Evolutionary conservation across 2,113 vertebrate genomes (phyloP).

Genomic region (Gymnocephalus cernua): DNA sequence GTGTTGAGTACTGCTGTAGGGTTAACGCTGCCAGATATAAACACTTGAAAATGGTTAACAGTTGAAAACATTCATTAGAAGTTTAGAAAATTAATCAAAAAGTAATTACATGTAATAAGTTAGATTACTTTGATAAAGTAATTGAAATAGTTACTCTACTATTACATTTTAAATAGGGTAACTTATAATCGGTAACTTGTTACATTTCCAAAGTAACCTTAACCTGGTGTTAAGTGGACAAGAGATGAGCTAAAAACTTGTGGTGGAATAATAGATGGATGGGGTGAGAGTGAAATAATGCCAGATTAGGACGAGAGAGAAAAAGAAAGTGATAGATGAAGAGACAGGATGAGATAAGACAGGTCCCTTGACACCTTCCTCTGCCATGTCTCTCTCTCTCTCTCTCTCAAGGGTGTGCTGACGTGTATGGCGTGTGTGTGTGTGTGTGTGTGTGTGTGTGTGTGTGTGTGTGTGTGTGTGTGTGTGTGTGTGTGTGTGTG

Average conservation of each 20-base stretch:
- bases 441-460: too few species aligned
- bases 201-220: too few species aligned
- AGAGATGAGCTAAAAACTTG: slow-evolving; percentile 32
- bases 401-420: slow-evolving; percentile 36
- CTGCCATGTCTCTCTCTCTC: slow-evolving; percentile 66
- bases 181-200: too few species aligned
- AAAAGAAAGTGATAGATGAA: slow-evolving; percentile 69
- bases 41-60: too few species aligned
- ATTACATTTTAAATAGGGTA: too few species aligned
- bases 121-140: too few species aligned
- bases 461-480: slow-evolving; percentile 8
- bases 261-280: slow-evolving; percentile 40
- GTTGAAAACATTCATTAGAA: too few species aligned
- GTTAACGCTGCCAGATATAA: too few species aligned
- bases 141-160: too few species aligned
- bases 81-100: too few species aligned
- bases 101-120: too few species aligned
- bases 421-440: slow-evolving; percentile 28
- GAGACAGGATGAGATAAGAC: slow-evolving; percentile 81
- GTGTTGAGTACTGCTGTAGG: too few species aligned
- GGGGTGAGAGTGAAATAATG: slow-evolving; percentile 58
- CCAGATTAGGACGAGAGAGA: slow-evolving; percentile 53
- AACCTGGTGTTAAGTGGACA: slow-evolving; percentile 24
- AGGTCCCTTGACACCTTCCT: slow-evolving; percentile 79
- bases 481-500: slow-evolving; percentile 51